Conservation (phyloP, 2,113 vertebrate species). For the Lepus timidus region DNA sequence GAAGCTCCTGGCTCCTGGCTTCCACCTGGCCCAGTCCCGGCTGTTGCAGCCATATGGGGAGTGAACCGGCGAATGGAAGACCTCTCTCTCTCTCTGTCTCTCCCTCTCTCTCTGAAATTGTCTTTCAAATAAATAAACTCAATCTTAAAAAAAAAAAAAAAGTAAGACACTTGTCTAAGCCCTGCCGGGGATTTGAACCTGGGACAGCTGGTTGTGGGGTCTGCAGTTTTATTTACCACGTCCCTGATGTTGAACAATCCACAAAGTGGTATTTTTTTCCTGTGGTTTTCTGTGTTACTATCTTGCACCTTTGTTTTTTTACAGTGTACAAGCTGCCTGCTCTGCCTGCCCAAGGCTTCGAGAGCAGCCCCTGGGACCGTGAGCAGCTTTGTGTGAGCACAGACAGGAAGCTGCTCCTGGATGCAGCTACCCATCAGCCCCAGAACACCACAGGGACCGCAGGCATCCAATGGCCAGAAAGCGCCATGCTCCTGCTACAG, state of each 20-base stretch:
- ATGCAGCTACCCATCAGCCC: neutral
- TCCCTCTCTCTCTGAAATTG: no score
- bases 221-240: neutral
- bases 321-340: neutral
- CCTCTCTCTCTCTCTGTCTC: no score
- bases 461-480: neutral
- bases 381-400: neutral
- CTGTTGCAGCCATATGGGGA: no score
- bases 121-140: no score
- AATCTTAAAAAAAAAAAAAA: no score
- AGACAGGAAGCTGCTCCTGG: rapidly evolving
- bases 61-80: no score
- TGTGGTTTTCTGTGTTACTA: neutral
- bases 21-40: no score
- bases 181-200: neutral
- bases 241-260: neutral
- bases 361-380: neutral
- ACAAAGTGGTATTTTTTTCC: neutral
- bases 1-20: no score
- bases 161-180: neutral
- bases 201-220: no score
- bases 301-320: neutral
- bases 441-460: neutral
- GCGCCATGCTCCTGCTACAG: rapidly evolving
- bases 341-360: neutral